Conservation (phyloP, 2,113 vertebrate genomes). For the Prunella fulvescens region DNA sequence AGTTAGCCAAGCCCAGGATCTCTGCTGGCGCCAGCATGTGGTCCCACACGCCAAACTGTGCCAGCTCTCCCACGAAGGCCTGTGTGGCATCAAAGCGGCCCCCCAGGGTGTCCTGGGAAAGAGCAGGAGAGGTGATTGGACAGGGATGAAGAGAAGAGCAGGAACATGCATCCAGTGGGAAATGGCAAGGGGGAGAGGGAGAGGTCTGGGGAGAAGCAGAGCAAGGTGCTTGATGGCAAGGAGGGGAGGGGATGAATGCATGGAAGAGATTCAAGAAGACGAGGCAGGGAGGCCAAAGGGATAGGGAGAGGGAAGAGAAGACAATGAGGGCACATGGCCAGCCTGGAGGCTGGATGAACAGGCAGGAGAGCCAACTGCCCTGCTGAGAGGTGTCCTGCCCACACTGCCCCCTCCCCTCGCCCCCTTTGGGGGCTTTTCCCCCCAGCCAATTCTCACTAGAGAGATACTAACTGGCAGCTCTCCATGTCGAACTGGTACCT, state of each 20-base stretch:
- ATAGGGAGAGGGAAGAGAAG: neutral
- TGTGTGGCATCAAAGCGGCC: slow-evolving; percentile 94
- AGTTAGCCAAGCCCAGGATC: slow-evolving; percentile 86
- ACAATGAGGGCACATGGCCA: fast-evolving
- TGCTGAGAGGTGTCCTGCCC: neutral
- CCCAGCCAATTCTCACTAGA: fast-evolving
- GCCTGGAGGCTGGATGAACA: neutral
- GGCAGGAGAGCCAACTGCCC: neutral
- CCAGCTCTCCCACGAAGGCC: slow-evolving; percentile 91
- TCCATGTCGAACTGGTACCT: fast-evolving
- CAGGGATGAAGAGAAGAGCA: neutral
- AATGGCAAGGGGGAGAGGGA: neutral
- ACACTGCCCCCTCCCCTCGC: fast-evolving
- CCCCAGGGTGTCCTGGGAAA: slow-evolving; percentile 84
- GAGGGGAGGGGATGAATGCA: neutral
- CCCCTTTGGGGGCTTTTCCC: neutral
- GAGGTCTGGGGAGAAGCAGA: neutral
- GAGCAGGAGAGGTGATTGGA: neutral
- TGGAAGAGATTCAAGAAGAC: neutral
- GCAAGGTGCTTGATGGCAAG: neutral
- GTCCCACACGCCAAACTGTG: slow-evolving; percentile 94
- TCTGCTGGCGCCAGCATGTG: slow-evolving; percentile 83
- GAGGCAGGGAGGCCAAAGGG: neutral
- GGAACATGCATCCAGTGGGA: neutral
- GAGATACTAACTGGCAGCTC: fast-evolving